Conservation (phyloP, 1,140 invertebrate species). For the Apis dorsata region DNA sequence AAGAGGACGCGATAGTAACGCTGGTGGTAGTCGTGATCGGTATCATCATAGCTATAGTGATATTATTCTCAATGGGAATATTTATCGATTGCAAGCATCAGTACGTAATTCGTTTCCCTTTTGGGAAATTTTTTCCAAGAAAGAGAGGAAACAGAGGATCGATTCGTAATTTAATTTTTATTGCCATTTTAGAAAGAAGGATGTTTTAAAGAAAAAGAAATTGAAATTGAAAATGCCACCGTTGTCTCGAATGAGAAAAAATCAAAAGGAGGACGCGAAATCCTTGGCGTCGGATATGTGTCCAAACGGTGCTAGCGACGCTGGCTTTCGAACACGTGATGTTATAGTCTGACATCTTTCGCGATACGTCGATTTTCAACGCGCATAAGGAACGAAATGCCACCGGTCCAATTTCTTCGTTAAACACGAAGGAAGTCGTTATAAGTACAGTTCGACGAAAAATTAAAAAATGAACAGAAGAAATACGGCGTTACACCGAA, state of each 20-base stretch:
- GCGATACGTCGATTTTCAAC: neutral
- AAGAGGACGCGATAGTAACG: constrained; percentile 77
- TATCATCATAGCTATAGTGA: constrained; percentile 80
- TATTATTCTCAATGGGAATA: constrained; percentile 82
- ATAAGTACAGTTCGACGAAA: neutral
- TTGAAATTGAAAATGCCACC: constrained; percentile 68
- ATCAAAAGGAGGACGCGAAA: constrained; percentile 61
- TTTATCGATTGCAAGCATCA: constrained; percentile 81
- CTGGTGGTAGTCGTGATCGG: constrained; percentile 80
- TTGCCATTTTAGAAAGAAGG: constrained; percentile 53
- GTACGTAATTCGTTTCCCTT: constrained; percentile 70
- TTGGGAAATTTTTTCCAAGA: neutral
- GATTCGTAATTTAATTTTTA: neutral
- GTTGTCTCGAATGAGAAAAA: constrained; percentile 42
- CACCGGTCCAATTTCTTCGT: neutral
- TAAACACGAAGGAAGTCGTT: too few relatives aligned
- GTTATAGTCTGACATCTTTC: constrained; percentile 54
- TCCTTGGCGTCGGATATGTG: constrained; percentile 70
- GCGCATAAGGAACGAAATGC: neutral
- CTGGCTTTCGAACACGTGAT: constrained; percentile 35
- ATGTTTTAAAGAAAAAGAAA: constrained; percentile 50
- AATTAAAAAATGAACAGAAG: neutral
- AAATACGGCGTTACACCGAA: too few relatives aligned
- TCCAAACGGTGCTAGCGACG: constrained; percentile 59
- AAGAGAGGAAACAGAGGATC: neutral